Conservation (phyloP, 2,888 invertebrate species). For the Liposcelis brunnea region DNA sequence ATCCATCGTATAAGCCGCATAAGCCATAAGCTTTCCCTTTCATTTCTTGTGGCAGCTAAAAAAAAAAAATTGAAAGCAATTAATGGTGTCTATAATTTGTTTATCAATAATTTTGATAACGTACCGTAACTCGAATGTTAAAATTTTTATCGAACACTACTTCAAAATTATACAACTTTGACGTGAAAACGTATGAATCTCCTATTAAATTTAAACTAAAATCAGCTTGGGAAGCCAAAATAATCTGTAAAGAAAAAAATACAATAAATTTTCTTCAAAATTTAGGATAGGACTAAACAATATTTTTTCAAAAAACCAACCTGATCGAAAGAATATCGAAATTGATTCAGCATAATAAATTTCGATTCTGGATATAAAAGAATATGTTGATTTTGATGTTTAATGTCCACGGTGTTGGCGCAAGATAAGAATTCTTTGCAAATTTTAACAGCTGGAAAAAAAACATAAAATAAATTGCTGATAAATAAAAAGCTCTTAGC, state of each 20-base stretch:
- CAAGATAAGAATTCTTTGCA: constrained; percentile 32
- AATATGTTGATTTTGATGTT: constrained; percentile 38
- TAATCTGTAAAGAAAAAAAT: constrained; percentile 26
- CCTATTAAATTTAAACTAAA: constrained; percentile 50
- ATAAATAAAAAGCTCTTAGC: too few species aligned
- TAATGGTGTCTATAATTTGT: constrained; percentile 1
- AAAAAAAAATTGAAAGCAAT: constrained; percentile 11
- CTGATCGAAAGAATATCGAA: constrained; percentile 23
- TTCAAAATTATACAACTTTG: constrained; percentile 53
- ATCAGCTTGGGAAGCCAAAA: neutral
- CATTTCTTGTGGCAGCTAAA: constrained; percentile 37
- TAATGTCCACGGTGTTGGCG: constrained; percentile 41
- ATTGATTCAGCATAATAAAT: constrained; percentile 42
- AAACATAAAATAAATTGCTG: too few species aligned
- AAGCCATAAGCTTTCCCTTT: constrained; percentile 52
- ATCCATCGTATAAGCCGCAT: constrained; percentile 60
- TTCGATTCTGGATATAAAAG: constrained; percentile 43
- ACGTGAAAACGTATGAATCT: constrained; percentile 47
- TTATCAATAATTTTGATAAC: too few species aligned
- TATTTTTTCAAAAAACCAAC: constrained; percentile 16
- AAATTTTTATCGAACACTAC: constrained; percentile 50
- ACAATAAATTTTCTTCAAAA: constrained; percentile 4
- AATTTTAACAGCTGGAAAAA: constrained; percentile 10
- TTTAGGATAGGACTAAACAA: neutral
- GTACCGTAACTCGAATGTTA: constrained; percentile 47